Base-by-base conservation (phyloP, 2,888 invertebrate genomes). In the Apodemia zela region DNA sequence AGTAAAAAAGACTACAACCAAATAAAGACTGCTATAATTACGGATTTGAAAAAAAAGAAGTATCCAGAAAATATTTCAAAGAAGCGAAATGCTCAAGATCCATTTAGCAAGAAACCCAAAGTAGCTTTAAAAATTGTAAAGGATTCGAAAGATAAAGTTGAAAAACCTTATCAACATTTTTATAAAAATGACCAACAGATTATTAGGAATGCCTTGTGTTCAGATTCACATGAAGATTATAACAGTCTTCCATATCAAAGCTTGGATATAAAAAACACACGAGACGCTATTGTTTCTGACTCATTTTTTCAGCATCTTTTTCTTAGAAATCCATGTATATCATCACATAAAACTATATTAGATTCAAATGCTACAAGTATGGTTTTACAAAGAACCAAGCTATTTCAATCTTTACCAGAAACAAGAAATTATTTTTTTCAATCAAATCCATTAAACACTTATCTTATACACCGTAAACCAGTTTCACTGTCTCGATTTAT, bases 221-320 rank as follows among this genome's bases (percentile, higher is more conserved):
- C 15, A 21, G 21, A 25, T 54, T 25, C 6, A 25, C 21, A 15
- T 2, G 21, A 25, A 25, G 15, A 21, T 6, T 54, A 54, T 54
- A 54, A 25, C 15, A 21, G 21, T 54, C 6, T 54, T 54, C 13
- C 21, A 13, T 54, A 68, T 70, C 75, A 15, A 93, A 93, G 15
- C 21, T 25, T 25, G 65, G 93, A 94, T 65, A 91, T 94, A 29
- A 91, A 89, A 71, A 85, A 87, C 69, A 93, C 93, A 62, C 93
- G 93, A 67, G 93, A 94, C 70, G 89, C 92, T 5, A 86, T 95
- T 35, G 85, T 94, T 66, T 93, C 94, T 0, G 93, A 95, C 75
- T 92, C 93, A 0, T 96, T 96, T 75, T 96, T 96, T 72, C 95
- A 95, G 79, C 93, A 95, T 80, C 88, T 96, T 21, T 94, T 96